A percentile compares a stretch with the other conserved stretches of the same genome.
These are phyloP conservation scores for Staurois parvus DNA, from an alignment of 2,797 vertebrate genomes.

Conservation along the genomic window DNA sequence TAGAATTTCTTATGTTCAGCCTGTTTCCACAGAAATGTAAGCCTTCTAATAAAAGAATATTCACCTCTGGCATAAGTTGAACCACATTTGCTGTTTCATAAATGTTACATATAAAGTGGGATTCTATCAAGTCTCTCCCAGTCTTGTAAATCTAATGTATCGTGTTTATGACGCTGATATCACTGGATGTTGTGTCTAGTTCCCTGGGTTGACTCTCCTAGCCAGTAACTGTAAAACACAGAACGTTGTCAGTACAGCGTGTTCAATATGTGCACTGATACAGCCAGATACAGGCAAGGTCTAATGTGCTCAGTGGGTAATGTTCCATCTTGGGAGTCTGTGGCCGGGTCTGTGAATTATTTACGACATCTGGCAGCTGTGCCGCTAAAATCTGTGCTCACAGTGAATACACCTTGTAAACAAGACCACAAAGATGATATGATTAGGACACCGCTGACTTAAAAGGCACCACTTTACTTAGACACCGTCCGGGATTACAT, in stretches of 20 bases:
- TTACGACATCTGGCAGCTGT: constrained; percentile 30
- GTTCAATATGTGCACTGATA: constrained; percentile 15
- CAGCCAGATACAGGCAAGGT: constrained; percentile 23
- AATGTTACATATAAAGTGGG: too few species aligned
- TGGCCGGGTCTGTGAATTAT: constrained; percentile 47
- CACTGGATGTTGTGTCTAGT: background rate
- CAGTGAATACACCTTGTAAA: constrained; percentile 49
- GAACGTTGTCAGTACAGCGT: constrained; percentile 26
- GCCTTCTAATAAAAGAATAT: too few species aligned
- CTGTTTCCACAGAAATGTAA: too few species aligned
- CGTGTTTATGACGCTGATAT: background rate
- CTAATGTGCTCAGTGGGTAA: constrained; percentile 19
- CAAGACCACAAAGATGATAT: constrained; percentile 26
- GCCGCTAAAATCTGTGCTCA: background rate
- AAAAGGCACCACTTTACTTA: background rate
- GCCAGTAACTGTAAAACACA: constrained; percentile 1
- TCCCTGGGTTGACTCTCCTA: background rate
- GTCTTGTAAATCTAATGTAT: background rate
- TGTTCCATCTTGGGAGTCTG: constrained; percentile 14
- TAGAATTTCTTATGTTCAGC: too few species aligned
- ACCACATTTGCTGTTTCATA: too few species aligned
- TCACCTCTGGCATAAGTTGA: too few species aligned
- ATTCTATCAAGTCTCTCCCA: too few species aligned
- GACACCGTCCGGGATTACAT: background rate
- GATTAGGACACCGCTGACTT: background rate